Percentiles rank a stretch among this genome's conserved stretches.
Evolutionary conservation across 2,888 invertebrate species (phyloP).

Genomic region (Nomada fucata): DNA sequence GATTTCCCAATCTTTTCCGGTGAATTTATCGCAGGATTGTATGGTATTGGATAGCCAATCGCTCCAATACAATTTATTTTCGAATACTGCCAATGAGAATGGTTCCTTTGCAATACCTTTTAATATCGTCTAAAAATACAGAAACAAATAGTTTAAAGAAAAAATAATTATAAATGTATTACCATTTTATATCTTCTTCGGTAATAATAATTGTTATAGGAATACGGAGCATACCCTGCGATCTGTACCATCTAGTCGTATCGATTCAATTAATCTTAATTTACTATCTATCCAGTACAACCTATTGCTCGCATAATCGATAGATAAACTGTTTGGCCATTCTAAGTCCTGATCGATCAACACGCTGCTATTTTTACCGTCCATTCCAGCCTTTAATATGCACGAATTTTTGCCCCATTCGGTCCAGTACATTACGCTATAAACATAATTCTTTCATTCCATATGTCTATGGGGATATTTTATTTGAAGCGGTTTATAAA

Average conservation of each 20-base stretch:
- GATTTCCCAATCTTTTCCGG: conserved; percentile 87
- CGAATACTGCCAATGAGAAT: conserved; percentile 93
- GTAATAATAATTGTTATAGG: neutral
- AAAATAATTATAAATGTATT: neutral
- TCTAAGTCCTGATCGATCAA: conserved; percentile 88
- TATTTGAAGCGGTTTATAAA: neutral
- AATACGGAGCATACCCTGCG: conserved; percentile 85
- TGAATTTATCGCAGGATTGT: conserved; percentile 91
- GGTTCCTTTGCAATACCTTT: conserved; percentile 91
- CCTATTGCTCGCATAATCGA: conserved; percentile 91
- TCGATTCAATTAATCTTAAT: conserved; percentile 88
- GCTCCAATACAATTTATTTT: conserved; percentile 95
- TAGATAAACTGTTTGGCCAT: conserved; percentile 94
- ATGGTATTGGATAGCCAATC: conserved; percentile 93
- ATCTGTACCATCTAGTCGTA: conserved; percentile 88
- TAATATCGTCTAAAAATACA: conserved; percentile 82
- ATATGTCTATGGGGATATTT: conserved; percentile 1
- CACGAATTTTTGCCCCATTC: conserved; percentile 92
- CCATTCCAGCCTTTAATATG: conserved; percentile 94
- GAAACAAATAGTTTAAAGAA: neutral
- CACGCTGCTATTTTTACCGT: conserved; percentile 88
- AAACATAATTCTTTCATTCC: conserved; percentile 53
- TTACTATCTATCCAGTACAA: conserved; percentile 96
- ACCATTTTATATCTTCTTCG: neutral
- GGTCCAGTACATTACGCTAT: conserved; percentile 94